Evolutionary conservation across 35 echinoderm and acorn worm species (phyloP).

Genomic region (Acanthaster planci): DNA sequence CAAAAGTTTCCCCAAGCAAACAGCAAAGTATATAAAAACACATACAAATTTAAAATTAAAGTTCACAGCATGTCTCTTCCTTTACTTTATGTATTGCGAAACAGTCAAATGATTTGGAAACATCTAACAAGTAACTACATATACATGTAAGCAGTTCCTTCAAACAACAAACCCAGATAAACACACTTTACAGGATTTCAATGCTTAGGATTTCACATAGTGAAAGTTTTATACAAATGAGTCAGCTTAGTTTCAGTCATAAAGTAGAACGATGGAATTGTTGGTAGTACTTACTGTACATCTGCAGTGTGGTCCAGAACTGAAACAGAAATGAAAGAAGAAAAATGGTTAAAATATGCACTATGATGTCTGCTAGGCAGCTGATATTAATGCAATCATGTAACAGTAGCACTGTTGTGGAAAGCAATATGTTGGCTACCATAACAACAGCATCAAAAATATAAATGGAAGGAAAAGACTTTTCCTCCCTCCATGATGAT

Average conservation of each 20-base stretch:
- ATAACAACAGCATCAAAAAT: background rate
- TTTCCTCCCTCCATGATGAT: background rate
- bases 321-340: slow-evolving; percentile 23
- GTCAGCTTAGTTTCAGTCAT: too few relatives aligned
- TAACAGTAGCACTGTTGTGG: background rate
- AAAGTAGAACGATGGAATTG: background rate
- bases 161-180: too few relatives aligned
- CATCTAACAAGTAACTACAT: too few relatives aligned
- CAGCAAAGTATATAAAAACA: background rate
- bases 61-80: background rate
- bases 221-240: too few relatives aligned
- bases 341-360: background rate
- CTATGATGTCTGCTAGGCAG: background rate
- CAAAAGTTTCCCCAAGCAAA: background rate
- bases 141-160: too few relatives aligned
- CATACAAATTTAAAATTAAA: background rate
- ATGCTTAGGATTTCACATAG: too few relatives aligned
- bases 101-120: background rate
- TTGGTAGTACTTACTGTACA: slow-evolving; percentile 54
- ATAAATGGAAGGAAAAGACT: background rate
- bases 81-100: background rate
- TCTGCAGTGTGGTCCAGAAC: slow-evolving; percentile 66
- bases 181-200: too few relatives aligned
- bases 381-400: background rate
- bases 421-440: background rate